Base-by-base conservation (phyloP, 2,113 vertebrate genomes). In the Rhagologus leucostigma region DNA sequence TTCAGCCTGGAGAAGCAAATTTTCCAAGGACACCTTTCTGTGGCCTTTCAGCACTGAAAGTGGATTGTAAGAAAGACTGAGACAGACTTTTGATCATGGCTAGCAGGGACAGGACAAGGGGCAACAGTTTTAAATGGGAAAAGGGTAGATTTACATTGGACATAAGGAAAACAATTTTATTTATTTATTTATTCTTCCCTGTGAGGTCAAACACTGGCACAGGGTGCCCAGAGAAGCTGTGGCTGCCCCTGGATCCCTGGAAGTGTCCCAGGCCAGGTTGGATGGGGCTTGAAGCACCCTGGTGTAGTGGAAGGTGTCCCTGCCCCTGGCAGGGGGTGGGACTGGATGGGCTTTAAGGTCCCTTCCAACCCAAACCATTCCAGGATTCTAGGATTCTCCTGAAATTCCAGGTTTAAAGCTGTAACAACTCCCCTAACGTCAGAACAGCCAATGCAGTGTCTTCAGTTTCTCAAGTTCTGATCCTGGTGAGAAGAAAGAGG, bases 201-300 rank as follows among this genome's bases (percentile, higher is more conserved):
- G 17, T 19, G 41, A 62, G 14, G 47, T 32, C 21, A 60, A 62
- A 32, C 30, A 11, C 9, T 41, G 55, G 24, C 47, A 47, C 21
- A 62, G n/a, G 18, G 0, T 50, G 15, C 7, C 26, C 35, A 65
- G 24, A 68, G 46, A 9, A 62, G 55, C n/a, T 55, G 55, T 49
- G 47, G 55, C n/a, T 69, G 63, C 26, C 35, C 0, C 47, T n/a
- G n/a, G n/a, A 63, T 15, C 41, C 35, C 22, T 6, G 5, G 5
- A 13, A 62, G 35, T 20, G 26, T 33, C 7, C 41, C 1, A 69
- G 35, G 47, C 32, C 47, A 55, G 41, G n/a, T 0, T 67, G 46
- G 16, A 60, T 0, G 0, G 3, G 29, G n/a, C 20, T 62, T 90
- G 63, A 41, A 62, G 41, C 46, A 60, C 0, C 11, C 7, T 60